phyloP scores from a whole-genome alignment of 2,888 invertebrate genomes.

The Anoplius nigerrimus region DNA sequence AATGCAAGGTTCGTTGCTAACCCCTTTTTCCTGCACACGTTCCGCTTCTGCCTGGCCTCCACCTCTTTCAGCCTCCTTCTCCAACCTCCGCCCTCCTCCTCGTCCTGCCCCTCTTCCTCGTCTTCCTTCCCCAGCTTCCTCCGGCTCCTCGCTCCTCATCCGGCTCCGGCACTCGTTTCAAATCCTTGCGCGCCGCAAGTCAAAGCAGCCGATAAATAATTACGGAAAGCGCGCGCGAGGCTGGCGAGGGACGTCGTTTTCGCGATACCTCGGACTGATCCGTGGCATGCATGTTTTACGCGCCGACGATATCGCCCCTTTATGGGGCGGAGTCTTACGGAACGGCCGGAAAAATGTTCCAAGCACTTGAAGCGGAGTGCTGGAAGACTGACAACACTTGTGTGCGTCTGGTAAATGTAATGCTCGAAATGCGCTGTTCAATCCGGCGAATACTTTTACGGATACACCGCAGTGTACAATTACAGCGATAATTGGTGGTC shows the following conservation, averaged over 20 bases:
- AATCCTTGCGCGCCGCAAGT: slow-evolving; percentile 31
- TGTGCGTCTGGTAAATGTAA: no score
- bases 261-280: slow-evolving; percentile 11
- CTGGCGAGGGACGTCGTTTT: slow-evolving; percentile 32
- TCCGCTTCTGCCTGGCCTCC: no score
- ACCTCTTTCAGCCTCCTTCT: slow-evolving; percentile 13
- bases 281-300: neutral
- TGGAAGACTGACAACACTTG: no score
- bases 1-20: slow-evolving; percentile 36
- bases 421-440: no score
- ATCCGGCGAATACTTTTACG: no score
- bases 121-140: neutral
- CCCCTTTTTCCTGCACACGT: slow-evolving; percentile 5
- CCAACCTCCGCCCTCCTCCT: slow-evolving; percentile 7
- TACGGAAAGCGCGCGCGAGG: no score
- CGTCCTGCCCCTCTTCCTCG: neutral
- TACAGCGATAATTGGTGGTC: no score
- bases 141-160: slow-evolving; percentile 14
- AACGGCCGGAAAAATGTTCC: no score
- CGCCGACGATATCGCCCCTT: neutral
- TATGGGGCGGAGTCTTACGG: neutral
- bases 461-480: no score
- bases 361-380: no score
- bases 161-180: slow-evolving; percentile 13
- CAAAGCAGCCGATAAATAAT: slow-evolving; percentile 50